phyloP scores from a whole-genome alignment of 2,113 vertebrate genomes.

The Tachysurus fulvidraco region DNA sequence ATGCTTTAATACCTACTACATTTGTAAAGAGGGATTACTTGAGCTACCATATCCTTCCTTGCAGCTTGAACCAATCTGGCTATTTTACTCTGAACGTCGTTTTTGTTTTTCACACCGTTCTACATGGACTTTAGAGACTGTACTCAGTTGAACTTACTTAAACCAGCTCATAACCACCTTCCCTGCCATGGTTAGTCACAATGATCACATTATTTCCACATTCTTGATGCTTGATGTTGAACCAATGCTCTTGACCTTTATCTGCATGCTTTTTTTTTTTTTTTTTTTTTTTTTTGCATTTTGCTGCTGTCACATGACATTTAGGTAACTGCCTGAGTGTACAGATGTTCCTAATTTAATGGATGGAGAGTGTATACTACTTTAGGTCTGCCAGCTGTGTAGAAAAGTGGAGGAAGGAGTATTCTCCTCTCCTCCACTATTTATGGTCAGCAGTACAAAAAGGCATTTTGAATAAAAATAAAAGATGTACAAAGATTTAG shows the following conservation, averaged over 20 bases:
- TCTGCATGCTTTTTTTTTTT: too few relatives aligned
- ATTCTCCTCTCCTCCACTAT: not conserved
- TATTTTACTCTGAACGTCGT: too few relatives aligned
- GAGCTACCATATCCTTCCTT: too few relatives aligned
- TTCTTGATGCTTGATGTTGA: not conserved
- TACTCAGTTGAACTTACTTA: too few relatives aligned
- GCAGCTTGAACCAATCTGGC: too few relatives aligned
- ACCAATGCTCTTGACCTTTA: not conserved
- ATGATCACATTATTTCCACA: not conserved
- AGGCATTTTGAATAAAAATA: constrained; percentile 1
- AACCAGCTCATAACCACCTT: not conserved
- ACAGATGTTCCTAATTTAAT: not conserved
- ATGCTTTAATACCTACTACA: too few relatives aligned
- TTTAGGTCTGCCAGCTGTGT: not conserved
- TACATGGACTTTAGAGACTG: too few relatives aligned
- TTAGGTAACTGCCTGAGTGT: not conserved
- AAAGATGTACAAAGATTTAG: not conserved
- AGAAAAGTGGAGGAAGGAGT: not conserved
- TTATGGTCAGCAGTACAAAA: not conserved
- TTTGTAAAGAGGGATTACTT: too few relatives aligned
- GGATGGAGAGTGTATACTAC: not conserved
- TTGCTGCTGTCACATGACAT: not conserved
- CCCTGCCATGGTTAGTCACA: not conserved
- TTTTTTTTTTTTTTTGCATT: too few relatives aligned
- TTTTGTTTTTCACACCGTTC: too few relatives aligned